Evolutionary conservation across 2,888 invertebrate species (phyloP).

Genomic region (Penaeus monodon): DNA sequence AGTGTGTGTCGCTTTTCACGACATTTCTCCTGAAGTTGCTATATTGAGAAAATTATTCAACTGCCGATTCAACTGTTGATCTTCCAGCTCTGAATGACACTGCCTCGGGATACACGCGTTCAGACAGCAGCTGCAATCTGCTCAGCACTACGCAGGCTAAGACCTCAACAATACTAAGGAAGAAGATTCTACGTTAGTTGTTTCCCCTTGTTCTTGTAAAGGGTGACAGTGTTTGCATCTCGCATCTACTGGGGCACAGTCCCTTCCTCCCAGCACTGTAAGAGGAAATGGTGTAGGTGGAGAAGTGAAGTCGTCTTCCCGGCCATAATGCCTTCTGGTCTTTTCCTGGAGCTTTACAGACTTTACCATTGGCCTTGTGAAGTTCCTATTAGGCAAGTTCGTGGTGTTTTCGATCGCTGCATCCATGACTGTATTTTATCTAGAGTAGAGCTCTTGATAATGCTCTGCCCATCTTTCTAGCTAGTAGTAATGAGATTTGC

Average conservation of each 20-base stretch:
- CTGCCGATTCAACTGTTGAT: neutral
- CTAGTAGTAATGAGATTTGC: too few relatives aligned
- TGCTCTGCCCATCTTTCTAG: too few relatives aligned
- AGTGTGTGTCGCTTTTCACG: neutral
- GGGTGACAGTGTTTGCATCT: constrained; percentile 1
- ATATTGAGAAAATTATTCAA: too few relatives aligned
- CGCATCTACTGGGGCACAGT: constrained; percentile 9
- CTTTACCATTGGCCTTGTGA: too few relatives aligned
- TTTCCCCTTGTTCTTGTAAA: neutral
- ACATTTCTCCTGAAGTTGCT: constrained; percentile 25
- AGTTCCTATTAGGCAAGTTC: too few relatives aligned
- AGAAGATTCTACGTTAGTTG: constrained; percentile 24
- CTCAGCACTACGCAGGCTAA: constrained; percentile 10
- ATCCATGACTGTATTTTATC: too few relatives aligned
- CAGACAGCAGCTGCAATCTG: constrained; percentile 16
- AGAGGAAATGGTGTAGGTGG: too few relatives aligned
- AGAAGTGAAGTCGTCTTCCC: too few relatives aligned
- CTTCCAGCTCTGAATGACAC: constrained; percentile 17
- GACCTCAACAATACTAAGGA: constrained; percentile 20
- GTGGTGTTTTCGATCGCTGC: too few relatives aligned
- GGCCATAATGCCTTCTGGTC: too few relatives aligned
- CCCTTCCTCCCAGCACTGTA: constrained; percentile 16
- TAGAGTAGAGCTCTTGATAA: too few relatives aligned
- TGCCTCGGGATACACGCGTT: constrained; percentile 26
- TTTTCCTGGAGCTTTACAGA: too few relatives aligned